Evolutionary conservation across 1,140 invertebrate species (phyloP).

Genomic region (Asbolus verrucosus): DNA sequence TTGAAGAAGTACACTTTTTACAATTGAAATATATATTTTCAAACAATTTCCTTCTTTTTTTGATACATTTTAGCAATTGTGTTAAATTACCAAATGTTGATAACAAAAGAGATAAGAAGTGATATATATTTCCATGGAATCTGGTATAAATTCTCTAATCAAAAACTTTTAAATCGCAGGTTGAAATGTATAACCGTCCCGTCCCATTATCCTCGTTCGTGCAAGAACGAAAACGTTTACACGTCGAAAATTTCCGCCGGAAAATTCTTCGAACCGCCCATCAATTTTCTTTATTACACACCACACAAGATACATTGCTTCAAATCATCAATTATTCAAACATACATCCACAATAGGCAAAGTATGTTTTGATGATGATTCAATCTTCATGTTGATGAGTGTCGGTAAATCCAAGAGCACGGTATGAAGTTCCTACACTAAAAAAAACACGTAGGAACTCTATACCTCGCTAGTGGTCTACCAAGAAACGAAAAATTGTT

Average conservation of each 20-base stretch:
- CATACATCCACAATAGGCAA: not conserved
- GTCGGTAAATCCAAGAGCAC: conserved; percentile 65
- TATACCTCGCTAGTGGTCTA: conserved; percentile 67
- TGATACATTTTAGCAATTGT: too few relatives aligned
- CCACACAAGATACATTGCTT: conserved; percentile 3
- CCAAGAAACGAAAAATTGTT: conserved; percentile 51
- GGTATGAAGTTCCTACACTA: conserved; percentile 67
- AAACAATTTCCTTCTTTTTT: too few relatives aligned
- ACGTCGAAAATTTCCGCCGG: conserved; percentile 8
- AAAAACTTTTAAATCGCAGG: too few relatives aligned
- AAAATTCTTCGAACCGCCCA: conserved; percentile 20
- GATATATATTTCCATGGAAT: too few relatives aligned
- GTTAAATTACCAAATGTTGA: too few relatives aligned
- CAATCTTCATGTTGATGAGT: conserved; percentile 46
- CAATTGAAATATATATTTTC: too few relatives aligned
- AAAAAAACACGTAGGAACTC: conserved; percentile 65
- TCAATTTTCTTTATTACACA: conserved; percentile 23
- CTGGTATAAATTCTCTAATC: too few relatives aligned
- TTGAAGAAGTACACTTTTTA: too few relatives aligned
- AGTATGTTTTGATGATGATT: too few relatives aligned
- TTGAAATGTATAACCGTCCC: too few relatives aligned
- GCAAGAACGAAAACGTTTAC: not conserved
- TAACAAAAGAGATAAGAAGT: too few relatives aligned
- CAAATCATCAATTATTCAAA: conserved; percentile 6
- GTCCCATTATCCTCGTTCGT: not conserved